Evolutionary conservation across 2,888 invertebrate species (phyloP).

Genomic region (Limnephilus rhombicus): DNA sequence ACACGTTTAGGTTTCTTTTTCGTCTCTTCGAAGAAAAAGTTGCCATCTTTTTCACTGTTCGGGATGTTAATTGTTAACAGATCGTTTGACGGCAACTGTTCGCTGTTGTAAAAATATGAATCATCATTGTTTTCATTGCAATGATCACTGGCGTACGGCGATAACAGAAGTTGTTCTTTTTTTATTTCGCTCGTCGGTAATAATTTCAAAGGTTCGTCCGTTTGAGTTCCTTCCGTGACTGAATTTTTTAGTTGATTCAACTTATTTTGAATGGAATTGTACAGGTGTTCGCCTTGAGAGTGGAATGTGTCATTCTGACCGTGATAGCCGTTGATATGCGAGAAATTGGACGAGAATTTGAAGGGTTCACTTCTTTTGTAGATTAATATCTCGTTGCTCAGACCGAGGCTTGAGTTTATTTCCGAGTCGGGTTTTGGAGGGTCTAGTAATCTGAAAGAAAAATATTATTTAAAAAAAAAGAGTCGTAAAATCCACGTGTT

Average conservation of each 20-base stretch:
- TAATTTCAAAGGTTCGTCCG: conserved; percentile 45
- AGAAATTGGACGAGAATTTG: conserved; percentile 6
- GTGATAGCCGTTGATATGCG: not conserved
- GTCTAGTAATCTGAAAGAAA: not conserved
- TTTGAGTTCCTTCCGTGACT: conserved; percentile 68
- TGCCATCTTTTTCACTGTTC: not conserved
- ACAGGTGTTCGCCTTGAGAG: not conserved
- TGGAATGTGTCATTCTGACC: not conserved
- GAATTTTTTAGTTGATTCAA: not conserved
- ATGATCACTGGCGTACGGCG: conserved; percentile 11
- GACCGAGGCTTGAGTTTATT: not conserved
- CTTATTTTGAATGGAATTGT: conserved; percentile 9
- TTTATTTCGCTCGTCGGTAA: conserved; percentile 51
- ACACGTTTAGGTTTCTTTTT: conserved; percentile 18
- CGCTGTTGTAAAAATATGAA: conserved; percentile 14
- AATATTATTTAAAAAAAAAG: not conserved
- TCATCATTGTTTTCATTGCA: conserved; percentile 25
- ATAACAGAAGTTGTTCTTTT: conserved; percentile 47
- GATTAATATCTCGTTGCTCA: not conserved
- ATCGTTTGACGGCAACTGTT: not conserved
- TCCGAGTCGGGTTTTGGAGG: not conserved
- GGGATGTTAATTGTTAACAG: not conserved
- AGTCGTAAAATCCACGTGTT: no score
- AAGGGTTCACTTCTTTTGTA: not conserved
- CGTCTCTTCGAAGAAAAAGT: not conserved